Conservation (phyloP, 2,113 vertebrate species). For the Ictalurus punctatus region DNA sequence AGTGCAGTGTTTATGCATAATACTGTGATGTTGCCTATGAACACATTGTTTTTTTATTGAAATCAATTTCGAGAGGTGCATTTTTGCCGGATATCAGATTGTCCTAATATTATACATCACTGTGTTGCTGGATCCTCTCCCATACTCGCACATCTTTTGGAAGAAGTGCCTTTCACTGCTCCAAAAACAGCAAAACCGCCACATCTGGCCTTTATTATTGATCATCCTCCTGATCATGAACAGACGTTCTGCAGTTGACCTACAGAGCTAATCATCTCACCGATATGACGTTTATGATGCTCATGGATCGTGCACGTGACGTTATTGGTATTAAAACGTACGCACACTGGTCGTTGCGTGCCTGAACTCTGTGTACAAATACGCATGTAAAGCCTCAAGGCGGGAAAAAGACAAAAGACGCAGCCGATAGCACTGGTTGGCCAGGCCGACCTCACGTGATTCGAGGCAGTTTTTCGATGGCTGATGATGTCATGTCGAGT, state of each 20-base stretch:
- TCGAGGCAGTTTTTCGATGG: neutral
- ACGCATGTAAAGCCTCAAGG: neutral
- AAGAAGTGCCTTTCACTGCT: neutral
- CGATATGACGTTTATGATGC: slow-evolving; percentile 7
- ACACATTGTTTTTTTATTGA: neutral
- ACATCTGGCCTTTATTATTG: slow-evolving; percentile 12
- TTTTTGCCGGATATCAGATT: neutral
- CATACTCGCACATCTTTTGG: neutral
- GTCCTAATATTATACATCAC: neutral
- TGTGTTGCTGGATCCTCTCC: neutral
- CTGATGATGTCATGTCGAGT: neutral
- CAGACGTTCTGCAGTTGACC: neutral
- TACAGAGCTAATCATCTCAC: neutral
- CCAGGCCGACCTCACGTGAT: neutral
- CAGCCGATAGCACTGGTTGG: neutral
- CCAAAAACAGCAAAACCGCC: neutral
- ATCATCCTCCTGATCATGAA: slow-evolving; percentile 10
- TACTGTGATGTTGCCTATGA: neutral
- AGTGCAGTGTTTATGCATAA: neutral
- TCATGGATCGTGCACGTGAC: neutral
- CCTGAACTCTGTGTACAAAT: neutral
- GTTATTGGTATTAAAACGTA: neutral
- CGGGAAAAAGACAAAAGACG: neutral
- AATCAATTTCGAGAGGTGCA: neutral
- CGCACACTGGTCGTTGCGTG: neutral